Base-by-base conservation (phyloP, 2,888 invertebrate species). In the Drosophila recens region DNA sequence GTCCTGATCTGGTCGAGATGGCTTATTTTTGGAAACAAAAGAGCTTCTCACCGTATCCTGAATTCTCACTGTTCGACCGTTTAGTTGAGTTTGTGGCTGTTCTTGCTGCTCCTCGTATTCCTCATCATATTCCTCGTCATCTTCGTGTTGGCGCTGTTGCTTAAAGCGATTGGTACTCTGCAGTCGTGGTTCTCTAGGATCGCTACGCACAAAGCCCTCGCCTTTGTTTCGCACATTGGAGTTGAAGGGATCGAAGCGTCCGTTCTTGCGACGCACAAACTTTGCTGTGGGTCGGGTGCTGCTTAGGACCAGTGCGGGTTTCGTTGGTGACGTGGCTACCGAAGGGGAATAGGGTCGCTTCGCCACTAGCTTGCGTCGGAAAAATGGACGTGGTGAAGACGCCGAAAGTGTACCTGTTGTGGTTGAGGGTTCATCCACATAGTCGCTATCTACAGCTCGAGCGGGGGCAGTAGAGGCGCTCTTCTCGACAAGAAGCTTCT, bases 341-440 rank as follows among this genome's bases (percentile, higher is more conserved):
- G 77, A 79, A 0, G 80, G 72, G 3, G 90, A 81, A 6, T 90
- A 90, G 3, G 91, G 92, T 5, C 89, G 79, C 42, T 86, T 90
- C 13, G 82, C 90, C n/a, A 91, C 65, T 4, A 91, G 64, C 11
- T 90, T 90, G n/a, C 91, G 82, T 1, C 89, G 79, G 57, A 85
- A 86, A 10, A 84, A 81, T 1, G 87, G 86, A 17, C 82, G 83
- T 1, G 61, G 43, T 4, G 69, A 49, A 15, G 69, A 57, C 0
- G 71, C 36, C 0, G 34, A 9, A n/a, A 27, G n/a, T 9, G 62
- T 23, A 2, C 45, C 56, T 1, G 65, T 23, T 8, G 62, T 8
- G 10, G 38, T 34, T 15, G 4, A 6, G 1, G 30, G 4, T 2
- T 65, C 58, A 5, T 58, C 71, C 13, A 8, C 59, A 5, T 58